Percentiles rank a stretch among this genome's conserved stretches.
Conservation (phyloP, 1,140 invertebrate genomes). For the Macrotrachela quadricornifera region DNA sequence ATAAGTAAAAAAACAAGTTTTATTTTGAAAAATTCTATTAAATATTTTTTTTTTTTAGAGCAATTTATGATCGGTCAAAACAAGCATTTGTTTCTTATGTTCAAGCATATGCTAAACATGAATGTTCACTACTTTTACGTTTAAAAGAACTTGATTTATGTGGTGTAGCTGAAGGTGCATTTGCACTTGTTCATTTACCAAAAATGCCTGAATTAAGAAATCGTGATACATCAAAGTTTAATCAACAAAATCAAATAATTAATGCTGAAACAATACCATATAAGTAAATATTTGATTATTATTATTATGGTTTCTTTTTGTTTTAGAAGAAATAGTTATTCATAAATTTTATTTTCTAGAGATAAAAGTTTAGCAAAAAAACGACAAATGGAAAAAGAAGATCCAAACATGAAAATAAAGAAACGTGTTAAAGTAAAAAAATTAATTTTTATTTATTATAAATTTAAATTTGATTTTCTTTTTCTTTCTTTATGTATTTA, state of each 20-base stretch:
- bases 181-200: constrained; percentile 67
- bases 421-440: too few species aligned
- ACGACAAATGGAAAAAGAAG: too few species aligned
- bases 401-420: too few species aligned
- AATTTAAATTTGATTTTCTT: too few species aligned
- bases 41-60: constrained; percentile 34
- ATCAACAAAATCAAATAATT: constrained; percentile 32
- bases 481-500: too few species aligned
- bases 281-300: too few species aligned
- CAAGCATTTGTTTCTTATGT: constrained; percentile 84
- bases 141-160: constrained; percentile 71
- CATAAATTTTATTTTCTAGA: too few species aligned
- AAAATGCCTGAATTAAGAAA: constrained; percentile 77
- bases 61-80: constrained; percentile 63
- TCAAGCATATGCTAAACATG: constrained; percentile 77
- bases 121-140: constrained; percentile 66
- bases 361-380: too few species aligned
- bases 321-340: too few species aligned
- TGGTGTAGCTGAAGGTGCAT: constrained; percentile 51
- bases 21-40: neutral
- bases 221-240: constrained; percentile 37
- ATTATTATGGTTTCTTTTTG: too few species aligned
- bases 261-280: too few species aligned
- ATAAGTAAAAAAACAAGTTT: constrained; percentile 10
- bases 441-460: too few species aligned